A percentile compares a stretch with the other conserved stretches of the same genome.
These are phyloP conservation scores for Heliconius nattereri DNA, from an alignment of 1,140 invertebrate species.

Conservation along the genomic window DNA sequence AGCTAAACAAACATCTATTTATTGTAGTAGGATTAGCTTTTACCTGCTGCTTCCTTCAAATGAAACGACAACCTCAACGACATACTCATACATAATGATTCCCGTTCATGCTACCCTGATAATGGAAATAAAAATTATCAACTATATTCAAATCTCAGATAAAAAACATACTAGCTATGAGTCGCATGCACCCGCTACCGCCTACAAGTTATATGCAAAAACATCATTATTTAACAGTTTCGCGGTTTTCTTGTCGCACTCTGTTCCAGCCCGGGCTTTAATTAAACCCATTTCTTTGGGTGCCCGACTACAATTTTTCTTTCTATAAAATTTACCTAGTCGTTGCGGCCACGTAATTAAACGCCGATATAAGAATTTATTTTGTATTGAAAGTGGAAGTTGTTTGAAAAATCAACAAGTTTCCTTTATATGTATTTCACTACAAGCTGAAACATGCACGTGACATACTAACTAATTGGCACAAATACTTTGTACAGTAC, in stretches of 20 bases:
- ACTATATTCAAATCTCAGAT: neutral
- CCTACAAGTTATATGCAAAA: slow-evolving; percentile 19
- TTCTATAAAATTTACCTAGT: slow-evolving; percentile 42
- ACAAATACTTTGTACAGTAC: neutral
- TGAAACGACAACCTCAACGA: too few relatives aligned
- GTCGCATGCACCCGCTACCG: slow-evolving; percentile 25
- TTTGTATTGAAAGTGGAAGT: slow-evolving; percentile 8
- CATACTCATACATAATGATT: too few relatives aligned
- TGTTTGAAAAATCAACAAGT: neutral
- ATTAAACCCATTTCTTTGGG: slow-evolving; percentile 63
- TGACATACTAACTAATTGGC: neutral
- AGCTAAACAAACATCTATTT: too few relatives aligned
- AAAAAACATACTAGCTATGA: neutral
- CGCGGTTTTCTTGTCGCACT: slow-evolving; percentile 49
- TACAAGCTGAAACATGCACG: neutral
- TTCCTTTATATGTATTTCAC: neutral
- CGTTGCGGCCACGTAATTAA: slow-evolving; percentile 27
- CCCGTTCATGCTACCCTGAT: too few relatives aligned
- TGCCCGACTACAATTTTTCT: slow-evolving; percentile 51
- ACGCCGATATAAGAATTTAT: slow-evolving; percentile 25
- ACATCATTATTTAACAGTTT: slow-evolving; percentile 45
- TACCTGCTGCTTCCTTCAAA: too few relatives aligned
- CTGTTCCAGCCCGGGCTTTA: slow-evolving; percentile 57
- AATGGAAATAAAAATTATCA: too few relatives aligned
- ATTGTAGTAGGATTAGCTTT: too few relatives aligned